A percentile compares a stretch with the other conserved stretches of the same genome.
These are phyloP conservation scores for Alcedo atthis DNA, from an alignment of 2,797 vertebrate species.

Conservation along the genomic window DNA sequence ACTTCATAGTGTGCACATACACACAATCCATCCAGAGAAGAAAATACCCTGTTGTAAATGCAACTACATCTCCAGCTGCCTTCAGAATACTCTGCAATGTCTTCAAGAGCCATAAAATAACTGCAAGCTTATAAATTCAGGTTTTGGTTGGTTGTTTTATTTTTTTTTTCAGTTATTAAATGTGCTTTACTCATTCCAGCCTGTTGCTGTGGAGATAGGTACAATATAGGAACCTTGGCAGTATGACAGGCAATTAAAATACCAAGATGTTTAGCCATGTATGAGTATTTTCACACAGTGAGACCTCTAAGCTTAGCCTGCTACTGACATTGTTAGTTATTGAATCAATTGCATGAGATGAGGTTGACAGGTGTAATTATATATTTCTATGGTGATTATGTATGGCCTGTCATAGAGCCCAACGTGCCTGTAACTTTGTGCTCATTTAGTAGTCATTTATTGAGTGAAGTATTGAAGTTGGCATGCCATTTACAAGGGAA, in stretches of 20 bases:
- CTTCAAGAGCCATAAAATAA: slow-evolving; percentile 38
- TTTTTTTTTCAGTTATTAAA: slow-evolving; percentile 63
- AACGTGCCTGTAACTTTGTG: slow-evolving; percentile 77
- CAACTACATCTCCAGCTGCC: slow-evolving; percentile 3
- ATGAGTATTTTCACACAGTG: slow-evolving; percentile 81
- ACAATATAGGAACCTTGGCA: slow-evolving; percentile 73
- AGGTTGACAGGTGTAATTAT: slow-evolving; percentile 91
- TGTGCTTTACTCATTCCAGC: slow-evolving; percentile 65
- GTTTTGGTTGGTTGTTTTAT: slow-evolving; percentile 31
- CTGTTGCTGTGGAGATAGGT: slow-evolving; percentile 78
- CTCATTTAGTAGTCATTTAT: slow-evolving; percentile 77
- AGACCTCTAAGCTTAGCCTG: slow-evolving; percentile 78
- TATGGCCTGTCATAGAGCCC: slow-evolving; percentile 79
- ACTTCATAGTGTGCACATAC: neutral
- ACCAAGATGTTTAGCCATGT: slow-evolving; percentile 81
- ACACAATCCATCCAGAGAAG: neutral
- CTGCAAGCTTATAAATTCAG: slow-evolving; percentile 46
- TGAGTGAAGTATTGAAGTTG: slow-evolving; percentile 76
- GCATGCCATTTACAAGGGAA: slow-evolving; percentile 39
- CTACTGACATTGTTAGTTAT: slow-evolving; percentile 81
- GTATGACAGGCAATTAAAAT: slow-evolving; percentile 84
- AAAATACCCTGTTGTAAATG: neutral
- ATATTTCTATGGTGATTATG: slow-evolving; percentile 84
- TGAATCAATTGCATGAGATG: slow-evolving; percentile 87
- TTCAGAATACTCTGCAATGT: neutral